Percentiles rank a stretch among this genome's conserved stretches.
Conservation (phyloP, 2,797 vertebrate genomes). For the Liasis olivaceus region DNA sequence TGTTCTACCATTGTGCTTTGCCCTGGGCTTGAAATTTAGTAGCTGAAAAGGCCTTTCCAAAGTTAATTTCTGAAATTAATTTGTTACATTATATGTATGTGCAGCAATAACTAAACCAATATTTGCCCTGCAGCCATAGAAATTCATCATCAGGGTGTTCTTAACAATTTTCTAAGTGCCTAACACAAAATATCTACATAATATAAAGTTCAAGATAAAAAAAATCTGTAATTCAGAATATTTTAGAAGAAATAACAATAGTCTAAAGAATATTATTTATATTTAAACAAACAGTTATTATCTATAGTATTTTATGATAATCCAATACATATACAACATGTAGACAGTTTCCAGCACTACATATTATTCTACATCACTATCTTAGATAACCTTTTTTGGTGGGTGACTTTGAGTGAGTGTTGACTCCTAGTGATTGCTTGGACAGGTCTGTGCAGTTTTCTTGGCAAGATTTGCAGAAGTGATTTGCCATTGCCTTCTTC, state of each 20-base stretch:
- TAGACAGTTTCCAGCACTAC: neutral
- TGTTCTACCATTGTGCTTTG: neutral
- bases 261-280: neutral
- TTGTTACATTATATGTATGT: neutral
- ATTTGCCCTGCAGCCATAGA: neutral
- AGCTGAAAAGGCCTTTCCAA: neutral
- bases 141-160: neutral
- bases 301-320: neutral
- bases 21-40: neutral
- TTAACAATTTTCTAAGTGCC: slow-evolving; percentile 2
- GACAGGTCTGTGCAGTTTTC: neutral
- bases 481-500: neutral
- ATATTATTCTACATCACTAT: neutral
- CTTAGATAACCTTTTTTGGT: no score
- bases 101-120: accelerated
- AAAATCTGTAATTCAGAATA: neutral
- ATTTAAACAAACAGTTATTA: neutral
- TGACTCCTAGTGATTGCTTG: neutral
- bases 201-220: neutral
- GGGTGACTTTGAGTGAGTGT: neutral
- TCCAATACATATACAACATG: neutral
- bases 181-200: neutral
- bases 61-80: neutral
- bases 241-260: neutral
- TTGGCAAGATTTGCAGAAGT: neutral